Evolutionary conservation across 2,113 vertebrate genomes (phyloP).

Genomic region (Indicator indicator): DNA sequence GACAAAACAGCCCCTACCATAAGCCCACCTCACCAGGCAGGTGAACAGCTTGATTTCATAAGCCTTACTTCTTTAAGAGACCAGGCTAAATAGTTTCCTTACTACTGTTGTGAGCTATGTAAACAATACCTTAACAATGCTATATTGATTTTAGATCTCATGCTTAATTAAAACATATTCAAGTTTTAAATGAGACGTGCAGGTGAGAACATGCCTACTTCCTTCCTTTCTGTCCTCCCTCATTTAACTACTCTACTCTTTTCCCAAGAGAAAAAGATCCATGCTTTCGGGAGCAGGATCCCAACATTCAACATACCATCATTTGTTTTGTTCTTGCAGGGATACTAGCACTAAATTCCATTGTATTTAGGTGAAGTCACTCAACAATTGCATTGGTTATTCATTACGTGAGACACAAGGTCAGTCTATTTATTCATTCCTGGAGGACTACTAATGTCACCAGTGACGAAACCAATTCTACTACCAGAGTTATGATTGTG

Average conservation of each 20-base stretch:
- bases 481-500: neutral
- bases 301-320: neutral
- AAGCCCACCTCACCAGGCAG: neutral
- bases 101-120: neutral
- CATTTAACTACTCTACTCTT: neutral
- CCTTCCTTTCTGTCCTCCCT: neutral
- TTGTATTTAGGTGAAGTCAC: neutral
- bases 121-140: neutral
- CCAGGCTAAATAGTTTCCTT: neutral
- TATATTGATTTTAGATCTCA: neutral
- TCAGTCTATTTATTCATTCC: neutral
- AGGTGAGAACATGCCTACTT: neutral
- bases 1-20: neutral
- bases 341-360: neutral
- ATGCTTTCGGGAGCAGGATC: neutral
- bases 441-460: neutral
- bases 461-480: neutral
- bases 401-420: neutral
- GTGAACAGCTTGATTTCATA: neutral
- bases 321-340: neutral
- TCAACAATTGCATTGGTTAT: neutral
- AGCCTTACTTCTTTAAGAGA: neutral
- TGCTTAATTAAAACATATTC: neutral
- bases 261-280: neutral
- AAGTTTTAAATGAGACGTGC: neutral